Conservation (phyloP, 1,140 invertebrate genomes). For the Spodoptera litura region DNA sequence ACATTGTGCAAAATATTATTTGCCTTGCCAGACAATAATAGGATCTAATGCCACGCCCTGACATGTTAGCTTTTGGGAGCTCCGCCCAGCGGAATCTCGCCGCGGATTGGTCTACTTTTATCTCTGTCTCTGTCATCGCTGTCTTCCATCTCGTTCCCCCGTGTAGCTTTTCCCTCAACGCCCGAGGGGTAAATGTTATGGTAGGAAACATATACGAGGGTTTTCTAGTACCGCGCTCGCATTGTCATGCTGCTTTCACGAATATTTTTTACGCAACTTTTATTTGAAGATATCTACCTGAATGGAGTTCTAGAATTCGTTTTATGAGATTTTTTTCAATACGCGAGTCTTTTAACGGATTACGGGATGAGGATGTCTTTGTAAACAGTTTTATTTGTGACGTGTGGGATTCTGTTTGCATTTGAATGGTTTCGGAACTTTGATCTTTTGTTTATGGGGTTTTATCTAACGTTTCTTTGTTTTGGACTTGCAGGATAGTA, state of each 20-base stretch:
- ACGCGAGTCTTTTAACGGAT: slow-evolving; percentile 73
- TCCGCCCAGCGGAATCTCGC: slow-evolving; percentile 65
- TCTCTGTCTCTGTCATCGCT: slow-evolving; percentile 55
- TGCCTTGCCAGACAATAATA: slow-evolving; percentile 85
- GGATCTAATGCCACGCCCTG: slow-evolving; percentile 83
- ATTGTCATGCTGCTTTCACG: slow-evolving; percentile 74
- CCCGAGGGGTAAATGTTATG: slow-evolving; percentile 85
- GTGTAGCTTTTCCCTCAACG: slow-evolving; percentile 82
- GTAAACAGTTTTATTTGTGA: slow-evolving; percentile 70
- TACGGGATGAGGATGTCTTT: slow-evolving; percentile 72
- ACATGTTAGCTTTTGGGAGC: slow-evolving; percentile 81
- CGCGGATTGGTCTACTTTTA: slow-evolving; percentile 65
- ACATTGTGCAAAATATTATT: slow-evolving; percentile 86
- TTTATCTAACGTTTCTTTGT: background rate
- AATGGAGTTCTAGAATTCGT: slow-evolving; percentile 81
- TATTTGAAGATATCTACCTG: slow-evolving; percentile 81
- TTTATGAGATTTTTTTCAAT: slow-evolving; percentile 84
- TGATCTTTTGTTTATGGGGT: background rate
- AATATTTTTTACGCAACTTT: slow-evolving; percentile 83
- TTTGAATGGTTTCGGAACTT: background rate
- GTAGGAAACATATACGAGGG: slow-evolving; percentile 83
- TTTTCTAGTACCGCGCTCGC: slow-evolving; percentile 73
- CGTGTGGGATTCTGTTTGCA: slow-evolving; percentile 25
- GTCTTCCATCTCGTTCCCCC: slow-evolving; percentile 59
- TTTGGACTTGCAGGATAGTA: background rate